Evolutionary conservation across 2,888 invertebrate genomes (phyloP), one percentile per base, ranked within the genome.

Genomic region (Agriopis marginaria): DNA sequence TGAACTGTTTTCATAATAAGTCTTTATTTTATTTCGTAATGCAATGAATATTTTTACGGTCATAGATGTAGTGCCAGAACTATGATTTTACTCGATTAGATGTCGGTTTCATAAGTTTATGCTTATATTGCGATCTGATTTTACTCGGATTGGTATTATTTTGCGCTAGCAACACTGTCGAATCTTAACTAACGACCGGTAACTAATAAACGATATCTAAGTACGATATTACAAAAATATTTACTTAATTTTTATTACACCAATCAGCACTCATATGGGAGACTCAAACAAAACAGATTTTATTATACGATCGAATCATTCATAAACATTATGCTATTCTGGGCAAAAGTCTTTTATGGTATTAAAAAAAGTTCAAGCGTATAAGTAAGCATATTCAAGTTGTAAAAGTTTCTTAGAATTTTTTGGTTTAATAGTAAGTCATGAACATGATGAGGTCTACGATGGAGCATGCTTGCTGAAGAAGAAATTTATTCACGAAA

Each of bases 211-310:
- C 70, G 56, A 60, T 68, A 73, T 10, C 14, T 23, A 9, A 59
- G 32, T 71, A 66, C 64, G 64, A 62, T 69, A 61, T 67, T 55
- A 70, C 63, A 72, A 69, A 67, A 70, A 73, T 71, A 71, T 70
- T 73, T 73, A 76, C 70, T 76, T 61, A 64, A 68, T 11, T 71
- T 73, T 75, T 76, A 76, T 72, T 68, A 68, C 69, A 32, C 55
- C 62, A 70, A 69, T 73, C 64, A 71, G 69, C 61, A 63, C 68
- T 72, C 68, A 64, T 68, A 59, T 63, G 56, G 65, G 23, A 58
- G 49, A 59, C 60, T 74, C 53, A 66, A 73, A 72, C 66, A 61
- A 66, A 70, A 72, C 69, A 60, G 53, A 62, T 47, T 58, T 58
- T 58, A 66, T 71, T 66, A 64, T 63, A 63, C 55, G 65, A 53